These are phyloP conservation scores for Sander lucioperca DNA, from an alignment of 2,113 vertebrate genomes.

Conservation along the genomic window DNA sequence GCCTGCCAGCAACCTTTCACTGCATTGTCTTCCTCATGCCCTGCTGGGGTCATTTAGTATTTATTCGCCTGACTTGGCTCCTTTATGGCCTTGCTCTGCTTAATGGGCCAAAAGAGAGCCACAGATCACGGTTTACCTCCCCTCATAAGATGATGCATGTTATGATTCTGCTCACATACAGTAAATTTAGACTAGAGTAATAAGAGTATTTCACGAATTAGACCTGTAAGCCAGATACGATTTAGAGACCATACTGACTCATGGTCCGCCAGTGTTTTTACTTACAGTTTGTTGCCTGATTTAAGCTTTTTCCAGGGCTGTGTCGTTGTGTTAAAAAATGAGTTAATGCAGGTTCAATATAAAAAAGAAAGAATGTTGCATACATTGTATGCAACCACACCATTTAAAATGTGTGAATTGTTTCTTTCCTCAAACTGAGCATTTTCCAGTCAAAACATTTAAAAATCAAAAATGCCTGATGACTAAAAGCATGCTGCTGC, in stretches of 20 bases:
- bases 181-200: constrained; percentile 5
- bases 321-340: neutral
- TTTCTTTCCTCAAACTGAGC: neutral
- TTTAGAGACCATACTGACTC: neutral
- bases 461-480: neutral
- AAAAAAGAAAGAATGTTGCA: neutral
- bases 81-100: constrained; percentile 61
- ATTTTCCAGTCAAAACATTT: constrained; percentile 5
- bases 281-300: neutral
- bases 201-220: neutral
- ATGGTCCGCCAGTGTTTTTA: neutral
- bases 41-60: constrained; percentile 51
- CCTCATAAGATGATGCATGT: constrained; percentile 29
- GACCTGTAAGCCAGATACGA: neutral
- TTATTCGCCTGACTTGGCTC: constrained; percentile 63
- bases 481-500: constrained; percentile 12
- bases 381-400: neutral
- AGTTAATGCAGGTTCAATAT: neutral
- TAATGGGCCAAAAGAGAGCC: constrained; percentile 70
- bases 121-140: constrained; percentile 43
- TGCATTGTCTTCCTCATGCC: constrained; percentile 45
- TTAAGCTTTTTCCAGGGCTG: neutral
- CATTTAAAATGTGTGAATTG: too few relatives aligned
- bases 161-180: constrained; percentile 27
- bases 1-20: constrained; percentile 26